A percentile compares a stretch with the other conserved stretches of the same genome.
Conservation (phyloP, 2,888 invertebrate genomes). For the Tinea trinotella region DNA sequence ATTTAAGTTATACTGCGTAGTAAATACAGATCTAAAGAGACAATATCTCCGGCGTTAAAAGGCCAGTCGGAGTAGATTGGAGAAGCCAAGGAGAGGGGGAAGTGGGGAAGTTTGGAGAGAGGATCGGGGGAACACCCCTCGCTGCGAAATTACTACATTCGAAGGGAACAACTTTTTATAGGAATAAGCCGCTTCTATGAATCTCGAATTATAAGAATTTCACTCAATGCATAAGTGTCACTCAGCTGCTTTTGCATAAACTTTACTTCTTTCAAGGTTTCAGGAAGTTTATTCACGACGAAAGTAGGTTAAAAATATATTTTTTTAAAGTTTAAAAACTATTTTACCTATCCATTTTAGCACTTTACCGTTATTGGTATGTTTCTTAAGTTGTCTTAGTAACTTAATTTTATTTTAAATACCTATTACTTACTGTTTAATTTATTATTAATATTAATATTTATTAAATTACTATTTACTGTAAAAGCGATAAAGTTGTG, state of each 20-base stretch:
- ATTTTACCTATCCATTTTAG: too few relatives aligned
- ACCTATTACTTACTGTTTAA: not conserved
- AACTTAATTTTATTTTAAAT: not conserved
- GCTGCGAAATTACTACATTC: constrained; percentile 69
- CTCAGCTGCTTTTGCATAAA: not conserved
- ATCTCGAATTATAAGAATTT: constrained; percentile 66
- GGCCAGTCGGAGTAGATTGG: constrained; percentile 56
- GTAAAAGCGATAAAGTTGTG: too few relatives aligned
- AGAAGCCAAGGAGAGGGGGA: constrained; percentile 31
- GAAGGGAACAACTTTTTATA: constrained; percentile 72
- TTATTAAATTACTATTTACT: too few relatives aligned
- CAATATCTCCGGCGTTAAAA: constrained; percentile 70
- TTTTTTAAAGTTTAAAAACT: too few relatives aligned
- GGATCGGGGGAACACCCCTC: constrained; percentile 37
- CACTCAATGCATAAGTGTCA: constrained; percentile 26
- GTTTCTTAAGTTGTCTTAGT: not conserved
- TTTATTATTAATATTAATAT: too few relatives aligned
- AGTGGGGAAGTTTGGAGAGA: not conserved
- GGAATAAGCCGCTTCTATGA: constrained; percentile 68
- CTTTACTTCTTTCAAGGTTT: not conserved
- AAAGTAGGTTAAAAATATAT: not conserved
- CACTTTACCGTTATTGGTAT: too few relatives aligned
- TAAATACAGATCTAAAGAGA: constrained; percentile 70
- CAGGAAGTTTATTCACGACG: not conserved
- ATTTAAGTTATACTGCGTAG: constrained; percentile 43